These are phyloP conservation scores for Rousettus madagascariensis DNA, from an alignment of 2,797 vertebrate genomes.

Conservation along the genomic window DNA sequence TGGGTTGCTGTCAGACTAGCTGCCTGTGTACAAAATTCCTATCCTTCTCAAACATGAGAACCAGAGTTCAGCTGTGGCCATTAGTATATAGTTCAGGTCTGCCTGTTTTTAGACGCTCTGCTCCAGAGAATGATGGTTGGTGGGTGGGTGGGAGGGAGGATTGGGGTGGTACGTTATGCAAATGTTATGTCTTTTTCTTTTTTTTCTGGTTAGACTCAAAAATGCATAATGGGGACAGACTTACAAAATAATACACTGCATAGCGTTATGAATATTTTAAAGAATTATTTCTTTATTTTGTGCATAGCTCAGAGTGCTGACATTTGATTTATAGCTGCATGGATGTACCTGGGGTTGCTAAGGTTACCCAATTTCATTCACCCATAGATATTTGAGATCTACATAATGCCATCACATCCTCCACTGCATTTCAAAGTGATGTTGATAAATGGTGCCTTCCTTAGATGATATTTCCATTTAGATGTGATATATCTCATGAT, in stretches of 20 bases:
- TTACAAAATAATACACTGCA: conserved; percentile 84
- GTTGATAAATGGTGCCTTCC: conserved; percentile 96
- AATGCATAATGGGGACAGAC: conserved; percentile 80
- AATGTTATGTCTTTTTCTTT: conserved; percentile 71
- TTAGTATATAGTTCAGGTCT: conserved; percentile 28
- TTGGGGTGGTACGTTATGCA: conserved; percentile 62
- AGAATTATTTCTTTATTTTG: conserved; percentile 86
- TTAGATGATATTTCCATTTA: conserved; percentile 97
- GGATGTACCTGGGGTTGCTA: conserved; percentile 96
- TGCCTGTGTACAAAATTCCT: conserved; percentile 54
- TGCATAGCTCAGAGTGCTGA: conserved; percentile 80
- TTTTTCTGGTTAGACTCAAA: conserved; percentile 74
- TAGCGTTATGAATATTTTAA: conserved; percentile 85
- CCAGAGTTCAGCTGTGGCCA: neutral
- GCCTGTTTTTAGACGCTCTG: conserved; percentile 63
- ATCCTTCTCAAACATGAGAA: conserved; percentile 39
- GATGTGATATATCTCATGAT: conserved; percentile 97
- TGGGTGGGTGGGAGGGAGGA: neutral
- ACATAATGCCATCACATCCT: conserved; percentile 98
- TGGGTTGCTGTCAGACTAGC: conserved; percentile 64
- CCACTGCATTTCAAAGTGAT: conserved; percentile 92
- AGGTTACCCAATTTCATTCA: conserved; percentile 98
- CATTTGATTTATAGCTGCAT: conserved; percentile 86
- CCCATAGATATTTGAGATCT: conserved; percentile 95
- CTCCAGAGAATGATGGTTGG: neutral